Conservation (phyloP, 2,113 vertebrate genomes). For the Ranitomeya variabilis region DNA sequence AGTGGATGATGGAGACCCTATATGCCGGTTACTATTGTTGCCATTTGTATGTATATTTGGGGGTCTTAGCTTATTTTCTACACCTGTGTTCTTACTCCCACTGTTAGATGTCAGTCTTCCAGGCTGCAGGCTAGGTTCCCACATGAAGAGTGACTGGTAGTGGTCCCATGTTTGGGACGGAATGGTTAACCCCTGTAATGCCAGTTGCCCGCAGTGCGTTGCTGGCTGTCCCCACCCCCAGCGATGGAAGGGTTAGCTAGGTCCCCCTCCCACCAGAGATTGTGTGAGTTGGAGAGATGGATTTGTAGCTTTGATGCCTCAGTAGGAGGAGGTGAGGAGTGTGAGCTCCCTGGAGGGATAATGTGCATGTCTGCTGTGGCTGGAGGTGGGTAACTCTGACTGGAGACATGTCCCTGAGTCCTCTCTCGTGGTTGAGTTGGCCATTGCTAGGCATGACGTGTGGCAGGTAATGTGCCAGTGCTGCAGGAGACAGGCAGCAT, state of each 20-base stretch:
- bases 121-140: background rate
- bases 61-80: background rate
- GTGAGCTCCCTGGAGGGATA: conserved; percentile 48
- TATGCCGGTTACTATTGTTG: background rate
- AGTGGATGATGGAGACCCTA: background rate
- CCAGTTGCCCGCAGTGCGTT: conserved; percentile 31
- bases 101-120: background rate
- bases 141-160: background rate
- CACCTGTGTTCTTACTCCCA: background rate
- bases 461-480: conserved; percentile 25
- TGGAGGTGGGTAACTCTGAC: conserved; percentile 41
- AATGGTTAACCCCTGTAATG: background rate
- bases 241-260: conserved; percentile 31
- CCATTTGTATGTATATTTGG: background rate
- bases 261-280: background rate
- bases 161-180: background rate
- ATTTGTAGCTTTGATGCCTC: conserved; percentile 35
- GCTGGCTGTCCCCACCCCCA: conserved; percentile 15
- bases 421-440: conserved; percentile 18
- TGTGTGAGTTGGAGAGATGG: conserved; percentile 14
- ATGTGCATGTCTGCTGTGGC: conserved; percentile 41
- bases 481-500: conserved; percentile 45
- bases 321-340: conserved; percentile 52
- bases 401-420: conserved; percentile 17
- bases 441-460: conserved; percentile 16